A percentile compares a stretch with the other conserved stretches of the same genome.
These are phyloP conservation scores for Pinctada fucata DNA, from an alignment of 2,888 invertebrate genomes.

Conservation along the genomic window DNA sequence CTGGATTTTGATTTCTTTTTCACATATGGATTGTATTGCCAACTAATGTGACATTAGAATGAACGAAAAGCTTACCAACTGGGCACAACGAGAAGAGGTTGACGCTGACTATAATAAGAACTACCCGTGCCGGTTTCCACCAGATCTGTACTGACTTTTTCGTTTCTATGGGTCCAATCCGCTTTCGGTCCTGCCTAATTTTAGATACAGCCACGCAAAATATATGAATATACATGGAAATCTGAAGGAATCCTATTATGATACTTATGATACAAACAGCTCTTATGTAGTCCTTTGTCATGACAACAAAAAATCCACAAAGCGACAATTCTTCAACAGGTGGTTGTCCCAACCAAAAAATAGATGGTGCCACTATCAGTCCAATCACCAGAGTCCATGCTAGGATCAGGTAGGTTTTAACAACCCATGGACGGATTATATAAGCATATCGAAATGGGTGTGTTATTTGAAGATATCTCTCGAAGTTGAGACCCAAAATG, in stretches of 20 bases:
- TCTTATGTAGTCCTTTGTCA: not conserved
- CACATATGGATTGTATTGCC: no score
- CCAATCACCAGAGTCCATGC: not conserved
- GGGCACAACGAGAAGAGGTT: not conserved
- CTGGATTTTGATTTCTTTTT: no score
- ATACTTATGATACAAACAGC: not conserved
- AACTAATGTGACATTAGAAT: no score
- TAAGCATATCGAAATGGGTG: not conserved
- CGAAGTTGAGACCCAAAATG: not conserved
- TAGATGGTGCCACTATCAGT: not conserved
- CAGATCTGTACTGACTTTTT: not conserved
- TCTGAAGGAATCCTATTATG: not conserved
- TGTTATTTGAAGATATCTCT: not conserved
- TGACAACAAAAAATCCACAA: not conserved
- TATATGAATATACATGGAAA: not conserved
- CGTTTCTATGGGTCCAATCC: not conserved
- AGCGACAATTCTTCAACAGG: not conserved
- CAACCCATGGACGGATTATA: not conserved
- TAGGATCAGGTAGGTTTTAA: not conserved
- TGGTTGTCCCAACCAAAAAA: not conserved
- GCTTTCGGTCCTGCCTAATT: not conserved
- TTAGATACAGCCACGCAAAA: not conserved
- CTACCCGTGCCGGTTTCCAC: not conserved
- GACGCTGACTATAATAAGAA: not conserved
- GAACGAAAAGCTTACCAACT: not conserved